Evolutionary conservation across 2,888 invertebrate species (phyloP), one percentile per base, ranked within the genome.

Genomic region (Baronia brevicornis): DNA sequence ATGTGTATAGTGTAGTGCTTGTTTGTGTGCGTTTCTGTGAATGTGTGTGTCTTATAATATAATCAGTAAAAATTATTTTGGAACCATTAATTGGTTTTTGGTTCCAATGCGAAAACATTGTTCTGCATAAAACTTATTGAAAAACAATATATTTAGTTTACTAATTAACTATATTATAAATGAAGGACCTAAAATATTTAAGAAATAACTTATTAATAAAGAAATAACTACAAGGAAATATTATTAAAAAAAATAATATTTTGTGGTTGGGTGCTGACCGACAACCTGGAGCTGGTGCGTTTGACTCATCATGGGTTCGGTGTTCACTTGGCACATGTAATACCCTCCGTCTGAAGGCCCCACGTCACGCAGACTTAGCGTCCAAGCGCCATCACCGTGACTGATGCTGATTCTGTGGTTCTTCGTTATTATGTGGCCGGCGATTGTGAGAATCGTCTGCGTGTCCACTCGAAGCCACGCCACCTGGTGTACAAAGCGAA

Each of bases 381-480:
- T 89, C 94, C 94, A 95, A 28, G 92, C 91, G 48, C 91, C 89
- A 65, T 94, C 94, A 33, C 91, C 91, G 71, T 90, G 91, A 39
- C 89, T 89, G 49, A 95, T 90, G 50, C 89, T 90, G 64, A 95
- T 91, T 48, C 95, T 88, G 72, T 94, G 93, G 80, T 94, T 95
- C 80, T 95, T 93, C 36, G 95, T 95, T 69, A 95, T 95, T 63
- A 95, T 94, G 82, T 95, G 93, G 54, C 89, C 91, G 42, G 94
- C 94, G 56, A 95, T 95, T 22, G 94, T 94, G 50, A 95, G 86
- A 54, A 95, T 94, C 4, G 94, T 95, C 70, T 95, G 95, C 18
- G 94, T 95, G 84, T 95, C 95, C 33, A 95, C 94, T 43, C 94
- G 89, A 36, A 95, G 86, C 94, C 95, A 95, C 59, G 95, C 95